Evolutionary conservation across 1,140 invertebrate genomes (phyloP).

Genomic region (Cotesia vestalis): DNA sequence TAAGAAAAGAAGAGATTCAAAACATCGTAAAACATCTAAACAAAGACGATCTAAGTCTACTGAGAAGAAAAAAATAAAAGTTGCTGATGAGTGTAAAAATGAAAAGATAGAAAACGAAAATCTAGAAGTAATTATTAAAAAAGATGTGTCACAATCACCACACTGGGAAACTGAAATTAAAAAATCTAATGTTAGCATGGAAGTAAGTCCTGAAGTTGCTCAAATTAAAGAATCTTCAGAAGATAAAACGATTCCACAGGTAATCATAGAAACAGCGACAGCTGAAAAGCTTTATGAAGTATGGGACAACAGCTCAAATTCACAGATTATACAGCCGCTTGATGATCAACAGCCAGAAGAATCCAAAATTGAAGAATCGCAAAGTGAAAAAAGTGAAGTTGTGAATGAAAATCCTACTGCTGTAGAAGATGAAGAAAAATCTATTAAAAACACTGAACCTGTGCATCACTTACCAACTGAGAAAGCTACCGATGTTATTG

Average conservation of each 20-base stretch:
- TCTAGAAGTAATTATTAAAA: neutral
- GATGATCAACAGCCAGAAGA: neutral
- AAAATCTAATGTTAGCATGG: neutral
- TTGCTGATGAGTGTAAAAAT: slow-evolving; percentile 12
- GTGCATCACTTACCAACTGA: neutral
- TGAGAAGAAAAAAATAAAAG: slow-evolving; percentile 22
- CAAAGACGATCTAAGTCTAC: slow-evolving; percentile 9
- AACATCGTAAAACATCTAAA: slow-evolving; percentile 13
- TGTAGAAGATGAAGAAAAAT: neutral
- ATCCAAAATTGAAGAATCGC: slow-evolving; percentile 6
- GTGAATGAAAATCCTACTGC: neutral
- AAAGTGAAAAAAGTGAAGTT: slow-evolving; percentile 26
- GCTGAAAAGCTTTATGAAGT: neutral
- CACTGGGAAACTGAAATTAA: neutral
- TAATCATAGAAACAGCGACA: neutral
- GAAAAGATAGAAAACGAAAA: neutral
- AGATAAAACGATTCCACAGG: no score
- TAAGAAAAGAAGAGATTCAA: slow-evolving; percentile 29
- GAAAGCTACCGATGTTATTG: neutral
- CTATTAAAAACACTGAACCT: neutral
- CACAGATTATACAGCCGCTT: neutral
- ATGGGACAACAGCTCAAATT: no score
- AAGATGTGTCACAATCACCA: neutral
- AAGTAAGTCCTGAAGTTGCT: no score
- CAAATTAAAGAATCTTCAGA: no score